Base-by-base conservation (phyloP, 2,113 vertebrate genomes). In the Theristicus caerulescens region DNA sequence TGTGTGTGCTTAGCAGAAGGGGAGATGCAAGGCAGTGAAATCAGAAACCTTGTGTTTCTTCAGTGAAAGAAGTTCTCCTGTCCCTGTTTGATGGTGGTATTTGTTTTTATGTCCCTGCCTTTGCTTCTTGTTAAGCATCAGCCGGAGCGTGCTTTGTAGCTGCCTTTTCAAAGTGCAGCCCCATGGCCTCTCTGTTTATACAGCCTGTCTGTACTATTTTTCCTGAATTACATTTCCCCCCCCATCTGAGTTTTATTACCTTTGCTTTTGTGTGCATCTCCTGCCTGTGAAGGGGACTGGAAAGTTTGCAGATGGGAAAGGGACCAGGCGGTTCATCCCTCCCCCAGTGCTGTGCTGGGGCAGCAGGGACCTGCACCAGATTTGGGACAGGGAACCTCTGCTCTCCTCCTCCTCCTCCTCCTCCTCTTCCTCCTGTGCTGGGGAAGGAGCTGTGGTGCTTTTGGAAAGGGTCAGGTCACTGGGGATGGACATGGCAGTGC, bases 111-210 rank as follows among this genome's bases (percentile, higher is more conserved):
- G 84, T 95, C 2, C 3, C 58, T 95, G 80, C 57, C 69, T 96
- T 96, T 96, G 62, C 84, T 91, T 57, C 49, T 46, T 80, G 71
- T 82, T 96, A 52, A 82, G n/a, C 79, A n/a, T 17, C 0, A 0
- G 34, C 90, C 5, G 1, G 13, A 79, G 20, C 7, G 1, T 46
- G 66, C 87, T 96, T 96, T 96, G 85, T 90, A 90, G 90, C 92
- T 95, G 82, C 74, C 85, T 83, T 64, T 83, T 95, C 92, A 83
- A 92, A 93, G 88, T 5, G 7, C 70, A 76, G 74, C 81, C 82
- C 78, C 19, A 2, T 47, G 89, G 82, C 87, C 87, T 76, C 54
- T 52, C 67, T 86, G 32, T 94, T 92, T 90, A 18, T 49, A 44
- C 54, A 86, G 62, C 66, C 57, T 90, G 55, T 34, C 84, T 85